Evolutionary conservation across 2,888 invertebrate species (phyloP).

Genomic region (Rotaria magnacalcarata): DNA sequence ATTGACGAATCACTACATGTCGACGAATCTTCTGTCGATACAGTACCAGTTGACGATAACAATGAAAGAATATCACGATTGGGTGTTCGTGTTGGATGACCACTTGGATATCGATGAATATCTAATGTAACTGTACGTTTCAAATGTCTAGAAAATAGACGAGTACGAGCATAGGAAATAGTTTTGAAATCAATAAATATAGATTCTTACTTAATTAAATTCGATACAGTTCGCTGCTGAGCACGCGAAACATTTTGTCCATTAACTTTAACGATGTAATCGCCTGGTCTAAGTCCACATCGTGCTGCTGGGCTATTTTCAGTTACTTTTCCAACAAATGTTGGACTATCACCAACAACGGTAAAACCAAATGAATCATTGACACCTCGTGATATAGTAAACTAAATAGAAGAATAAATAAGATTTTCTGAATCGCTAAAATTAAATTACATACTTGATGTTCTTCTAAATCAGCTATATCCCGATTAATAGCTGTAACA

Average conservation of each 20-base stretch:
- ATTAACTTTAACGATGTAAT: constrained; percentile 27
- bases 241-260: constrained; percentile 30
- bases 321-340: constrained; percentile 23
- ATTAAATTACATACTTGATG: neutral
- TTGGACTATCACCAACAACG: constrained; percentile 34
- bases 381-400: neutral
- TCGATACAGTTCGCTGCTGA: constrained; percentile 3
- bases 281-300: constrained; percentile 18
- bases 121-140: neutral
- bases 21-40: constrained; percentile 27
- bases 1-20: constrained; percentile 24
- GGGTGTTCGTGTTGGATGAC: neutral
- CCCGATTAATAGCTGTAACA: neutral
- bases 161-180: neutral
- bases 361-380: constrained; percentile 29
- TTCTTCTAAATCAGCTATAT: constrained; percentile 22
- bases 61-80: constrained; percentile 28
- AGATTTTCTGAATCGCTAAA: too few species aligned
- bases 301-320: constrained; percentile 5
- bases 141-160: neutral
- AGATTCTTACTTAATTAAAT: constrained; percentile 3
- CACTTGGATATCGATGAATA: constrained; percentile 12
- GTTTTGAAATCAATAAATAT: neutral
- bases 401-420: neutral
- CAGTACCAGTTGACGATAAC: constrained; percentile 25